Conservation (phyloP, 35 echinoderm and acorn worm genomes). For the Stichopus chloronotus region DNA sequence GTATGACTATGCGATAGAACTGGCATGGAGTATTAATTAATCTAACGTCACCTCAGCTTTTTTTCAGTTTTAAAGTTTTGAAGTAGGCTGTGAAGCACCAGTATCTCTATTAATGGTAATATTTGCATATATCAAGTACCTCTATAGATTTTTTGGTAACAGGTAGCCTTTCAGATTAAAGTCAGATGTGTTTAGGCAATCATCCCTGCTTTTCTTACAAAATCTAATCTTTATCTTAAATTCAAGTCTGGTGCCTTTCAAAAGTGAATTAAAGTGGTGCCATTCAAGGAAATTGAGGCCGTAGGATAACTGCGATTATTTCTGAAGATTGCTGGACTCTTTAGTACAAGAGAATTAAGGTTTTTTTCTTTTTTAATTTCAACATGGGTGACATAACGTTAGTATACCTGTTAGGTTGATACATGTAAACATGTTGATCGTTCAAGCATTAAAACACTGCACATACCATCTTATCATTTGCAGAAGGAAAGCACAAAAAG, state of each 20-base stretch:
- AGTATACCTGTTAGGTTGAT: background rate
- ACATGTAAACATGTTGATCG: too few species aligned
- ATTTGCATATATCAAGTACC: constrained; percentile 7
- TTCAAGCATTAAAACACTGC: too few species aligned
- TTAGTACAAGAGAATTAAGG: too few species aligned
- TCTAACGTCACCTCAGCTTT: background rate
- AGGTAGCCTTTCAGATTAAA: background rate
- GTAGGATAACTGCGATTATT: too few species aligned
- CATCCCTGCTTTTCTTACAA: too few species aligned
- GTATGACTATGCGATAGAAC: background rate
- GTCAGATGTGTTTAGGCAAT: background rate
- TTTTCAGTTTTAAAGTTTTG: too few species aligned
- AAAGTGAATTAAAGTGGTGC: too few species aligned
- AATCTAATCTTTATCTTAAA: too few species aligned
- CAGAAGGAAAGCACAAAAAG: background rate
- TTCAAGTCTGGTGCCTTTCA: too few species aligned
- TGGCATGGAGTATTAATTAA: background rate
- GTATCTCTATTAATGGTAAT: background rate
- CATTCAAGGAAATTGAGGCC: too few species aligned
- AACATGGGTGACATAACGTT: background rate
- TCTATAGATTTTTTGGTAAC: background rate
- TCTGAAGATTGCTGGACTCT: background rate
- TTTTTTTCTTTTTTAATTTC: background rate
- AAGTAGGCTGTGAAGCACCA: too few species aligned
- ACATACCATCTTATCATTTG: too few species aligned